Percentiles rank a stretch among this genome's conserved stretches.
phyloP scores from a whole-genome alignment of 1,140 invertebrate species.

The Prorops nasuta region DNA sequence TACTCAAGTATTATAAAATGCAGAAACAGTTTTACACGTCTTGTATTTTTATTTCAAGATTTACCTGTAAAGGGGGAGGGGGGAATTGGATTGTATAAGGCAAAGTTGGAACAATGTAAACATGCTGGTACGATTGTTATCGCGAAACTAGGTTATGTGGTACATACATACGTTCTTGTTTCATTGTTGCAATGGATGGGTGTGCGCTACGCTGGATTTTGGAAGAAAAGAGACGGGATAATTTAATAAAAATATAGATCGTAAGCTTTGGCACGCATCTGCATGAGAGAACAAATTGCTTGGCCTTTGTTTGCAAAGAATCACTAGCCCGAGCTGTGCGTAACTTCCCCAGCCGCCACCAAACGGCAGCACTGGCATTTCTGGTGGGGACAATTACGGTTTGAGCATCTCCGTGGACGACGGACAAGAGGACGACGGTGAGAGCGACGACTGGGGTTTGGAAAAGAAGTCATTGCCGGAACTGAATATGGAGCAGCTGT shows the following conservation, averaged over 20 bases:
- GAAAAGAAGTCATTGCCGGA: slow-evolving; percentile 43
- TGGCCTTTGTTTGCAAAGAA: slow-evolving; percentile 55
- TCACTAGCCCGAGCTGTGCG: slow-evolving; percentile 52
- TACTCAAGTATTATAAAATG: too few species aligned
- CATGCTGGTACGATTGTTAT: too few species aligned
- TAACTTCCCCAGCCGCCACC: slow-evolving; percentile 53
- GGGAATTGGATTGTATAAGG: too few species aligned
- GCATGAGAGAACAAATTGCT: slow-evolving; percentile 55
- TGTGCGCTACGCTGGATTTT: too few species aligned
- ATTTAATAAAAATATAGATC: slow-evolving; percentile 25
- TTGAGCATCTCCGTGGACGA: slow-evolving; percentile 39
- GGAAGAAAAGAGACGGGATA: too few species aligned
- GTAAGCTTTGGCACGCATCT: slow-evolving; percentile 54
- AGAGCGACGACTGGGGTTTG: slow-evolving; percentile 35
- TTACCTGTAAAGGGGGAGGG: too few species aligned
- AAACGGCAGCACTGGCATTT: slow-evolving; percentile 27
- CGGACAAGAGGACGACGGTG: slow-evolving; percentile 32
- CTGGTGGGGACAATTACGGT: slow-evolving; percentile 42
- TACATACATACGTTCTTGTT: too few species aligned
- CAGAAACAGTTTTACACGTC: too few species aligned
- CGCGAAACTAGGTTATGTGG: too few species aligned
- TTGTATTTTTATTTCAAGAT: too few species aligned
- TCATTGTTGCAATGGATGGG: too few species aligned
- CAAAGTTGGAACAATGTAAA: too few species aligned
- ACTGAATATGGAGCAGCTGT: slow-evolving; percentile 52